phyloP scores from a whole-genome alignment of 2,888 invertebrate species.

The Halocaridina rubra region DNA sequence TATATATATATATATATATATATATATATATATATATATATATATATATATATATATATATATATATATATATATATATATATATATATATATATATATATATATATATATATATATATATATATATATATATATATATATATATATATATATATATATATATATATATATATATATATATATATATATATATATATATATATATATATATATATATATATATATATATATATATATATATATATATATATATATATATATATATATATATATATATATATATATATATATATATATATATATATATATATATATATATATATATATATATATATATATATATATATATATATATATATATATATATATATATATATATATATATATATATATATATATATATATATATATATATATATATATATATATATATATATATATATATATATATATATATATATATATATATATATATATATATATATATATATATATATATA shows the following conservation, averaged over 20 bases:
- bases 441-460: background rate
- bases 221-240: background rate
- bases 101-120: background rate
- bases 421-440: background rate
- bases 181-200: background rate
- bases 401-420: background rate
- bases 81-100: background rate
- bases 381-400: background rate
- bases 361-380: background rate
- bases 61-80: background rate
- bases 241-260: background rate
- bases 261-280: background rate
- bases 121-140: background rate
- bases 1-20: background rate
- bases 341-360: background rate
- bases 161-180: background rate
- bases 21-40: background rate
- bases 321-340: background rate
- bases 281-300: background rate
- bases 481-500: background rate
- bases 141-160: background rate
- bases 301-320: background rate
- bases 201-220: background rate
- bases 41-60: slow-evolving; percentile 1
- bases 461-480: background rate